Evolutionary conservation across 2,888 invertebrate genomes (phyloP).

Genomic region (Apomyelois bistriatella): DNA sequence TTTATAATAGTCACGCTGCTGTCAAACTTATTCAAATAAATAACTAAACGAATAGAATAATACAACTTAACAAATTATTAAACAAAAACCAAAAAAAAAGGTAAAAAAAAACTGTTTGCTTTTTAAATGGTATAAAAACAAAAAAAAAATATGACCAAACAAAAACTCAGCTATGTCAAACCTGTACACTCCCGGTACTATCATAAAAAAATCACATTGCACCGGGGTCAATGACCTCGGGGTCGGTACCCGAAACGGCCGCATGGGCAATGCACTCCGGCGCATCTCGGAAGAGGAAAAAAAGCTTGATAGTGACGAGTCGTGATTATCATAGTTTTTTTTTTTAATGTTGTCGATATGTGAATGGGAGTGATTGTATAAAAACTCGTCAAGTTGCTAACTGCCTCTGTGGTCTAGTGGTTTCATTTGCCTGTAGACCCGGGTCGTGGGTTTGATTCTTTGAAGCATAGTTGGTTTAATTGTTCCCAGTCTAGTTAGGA

Average conservation of each 20-base stretch:
- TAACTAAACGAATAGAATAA: no score
- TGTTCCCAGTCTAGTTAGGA: no score
- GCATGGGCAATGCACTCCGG: constrained; percentile 51
- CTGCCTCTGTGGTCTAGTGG: no score
- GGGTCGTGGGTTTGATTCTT: no score
- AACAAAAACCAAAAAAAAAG: neutral
- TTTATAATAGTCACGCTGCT: no score
- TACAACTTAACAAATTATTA: no score
- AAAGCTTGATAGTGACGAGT: neutral
- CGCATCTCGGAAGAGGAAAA: constrained; percentile 24
- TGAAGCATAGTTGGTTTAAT: no score
- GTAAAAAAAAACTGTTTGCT: no score
- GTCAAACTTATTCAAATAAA: no score
- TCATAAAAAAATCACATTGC: constrained; percentile 61
- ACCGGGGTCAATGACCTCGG: constrained; percentile 38
- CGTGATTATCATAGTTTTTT: constrained; percentile 2
- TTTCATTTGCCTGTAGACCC: no score
- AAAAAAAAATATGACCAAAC: neutral
- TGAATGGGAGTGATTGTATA: neutral
- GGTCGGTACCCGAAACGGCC: constrained; percentile 49
- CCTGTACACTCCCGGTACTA: constrained; percentile 25
- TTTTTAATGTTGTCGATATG: neutral
- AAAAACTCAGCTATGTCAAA: constrained; percentile 14
- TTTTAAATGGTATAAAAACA: no score
- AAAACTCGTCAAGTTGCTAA: no score